Evolutionary conservation across 2,113 vertebrate genomes (phyloP).

Genomic region (Meles meles): DNA sequence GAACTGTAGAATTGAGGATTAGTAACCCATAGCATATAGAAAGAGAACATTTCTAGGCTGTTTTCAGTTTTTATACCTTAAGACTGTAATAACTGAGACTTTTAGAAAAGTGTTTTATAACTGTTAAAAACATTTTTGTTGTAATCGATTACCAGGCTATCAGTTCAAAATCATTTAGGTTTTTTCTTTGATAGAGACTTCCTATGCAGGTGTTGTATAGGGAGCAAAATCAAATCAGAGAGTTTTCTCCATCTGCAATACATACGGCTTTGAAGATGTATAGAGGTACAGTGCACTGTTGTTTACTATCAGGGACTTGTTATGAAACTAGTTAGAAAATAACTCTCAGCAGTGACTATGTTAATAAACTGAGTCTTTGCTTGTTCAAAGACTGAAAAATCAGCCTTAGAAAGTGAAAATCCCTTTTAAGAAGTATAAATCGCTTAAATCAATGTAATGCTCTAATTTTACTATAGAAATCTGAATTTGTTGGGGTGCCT

Average conservation of each 20-base stretch:
- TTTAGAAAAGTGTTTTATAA: slow-evolving; percentile 14
- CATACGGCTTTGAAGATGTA: neutral
- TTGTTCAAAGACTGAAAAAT: neutral
- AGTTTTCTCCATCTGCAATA: neutral
- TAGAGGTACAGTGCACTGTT: neutral
- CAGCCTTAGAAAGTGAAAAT: neutral
- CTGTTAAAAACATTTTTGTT: neutral
- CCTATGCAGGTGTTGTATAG: neutral
- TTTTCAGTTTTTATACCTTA: neutral
- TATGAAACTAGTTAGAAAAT: neutral
- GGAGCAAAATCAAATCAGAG: neutral
- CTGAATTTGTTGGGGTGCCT: neutral
- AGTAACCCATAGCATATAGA: neutral
- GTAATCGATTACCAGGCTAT: neutral
- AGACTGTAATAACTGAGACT: neutral
- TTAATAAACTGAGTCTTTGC: neutral
- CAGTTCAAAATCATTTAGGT: neutral
- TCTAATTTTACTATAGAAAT: neutral
- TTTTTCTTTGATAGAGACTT: neutral
- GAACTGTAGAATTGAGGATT: neutral
- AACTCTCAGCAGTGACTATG: neutral
- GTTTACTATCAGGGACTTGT: neutral
- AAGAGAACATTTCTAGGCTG: neutral
- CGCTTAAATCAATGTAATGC: neutral
- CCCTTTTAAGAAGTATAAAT: neutral